Conservation (phyloP, 2,888 invertebrate species). For the Acrocyrtus sp. region DNA sequence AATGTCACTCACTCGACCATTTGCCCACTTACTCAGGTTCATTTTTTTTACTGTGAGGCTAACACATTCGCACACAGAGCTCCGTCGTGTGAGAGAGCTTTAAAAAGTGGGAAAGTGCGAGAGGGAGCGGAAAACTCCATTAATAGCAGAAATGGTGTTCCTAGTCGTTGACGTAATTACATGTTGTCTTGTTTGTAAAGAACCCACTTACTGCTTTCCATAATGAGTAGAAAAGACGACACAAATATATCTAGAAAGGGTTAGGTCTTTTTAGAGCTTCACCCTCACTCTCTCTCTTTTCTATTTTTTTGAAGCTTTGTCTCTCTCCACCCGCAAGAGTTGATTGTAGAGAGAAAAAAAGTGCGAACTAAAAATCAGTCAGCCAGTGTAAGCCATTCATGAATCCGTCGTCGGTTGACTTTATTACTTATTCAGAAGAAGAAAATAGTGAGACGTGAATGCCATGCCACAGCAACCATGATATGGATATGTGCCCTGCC, state of each 20-base stretch:
- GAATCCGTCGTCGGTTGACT: constrained; percentile 51
- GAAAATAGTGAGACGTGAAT: constrained; percentile 16
- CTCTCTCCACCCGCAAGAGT: not conserved
- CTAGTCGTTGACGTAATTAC: constrained; percentile 19
- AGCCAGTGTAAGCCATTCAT: constrained; percentile 40
- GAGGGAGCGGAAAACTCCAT: constrained; percentile 36
- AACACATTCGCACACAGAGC: too few relatives aligned
- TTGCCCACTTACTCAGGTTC: constrained; percentile 2
- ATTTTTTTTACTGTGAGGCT: not conserved
- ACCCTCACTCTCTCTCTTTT: too few relatives aligned
- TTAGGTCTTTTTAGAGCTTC: too few relatives aligned
- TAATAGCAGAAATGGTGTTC: constrained; percentile 20
- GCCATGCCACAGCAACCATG: too few relatives aligned
- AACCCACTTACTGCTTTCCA: constrained; percentile 39
- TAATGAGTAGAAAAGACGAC: too few relatives aligned
- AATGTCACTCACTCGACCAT: constrained; percentile 2
- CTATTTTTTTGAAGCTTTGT: constrained; percentile 4
- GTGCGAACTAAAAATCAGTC: constrained; percentile 17
- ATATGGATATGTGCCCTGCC: too few relatives aligned
- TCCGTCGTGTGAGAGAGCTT: not conserved
- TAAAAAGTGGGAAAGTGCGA: not conserved
- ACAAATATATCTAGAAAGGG: too few relatives aligned
- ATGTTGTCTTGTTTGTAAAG: constrained; percentile 52
- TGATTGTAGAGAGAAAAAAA: not conserved
- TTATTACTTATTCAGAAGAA: constrained; percentile 50